phyloP scores from a whole-genome alignment of 2,113 vertebrate genomes.

The Gopherus flavomarginatus region DNA sequence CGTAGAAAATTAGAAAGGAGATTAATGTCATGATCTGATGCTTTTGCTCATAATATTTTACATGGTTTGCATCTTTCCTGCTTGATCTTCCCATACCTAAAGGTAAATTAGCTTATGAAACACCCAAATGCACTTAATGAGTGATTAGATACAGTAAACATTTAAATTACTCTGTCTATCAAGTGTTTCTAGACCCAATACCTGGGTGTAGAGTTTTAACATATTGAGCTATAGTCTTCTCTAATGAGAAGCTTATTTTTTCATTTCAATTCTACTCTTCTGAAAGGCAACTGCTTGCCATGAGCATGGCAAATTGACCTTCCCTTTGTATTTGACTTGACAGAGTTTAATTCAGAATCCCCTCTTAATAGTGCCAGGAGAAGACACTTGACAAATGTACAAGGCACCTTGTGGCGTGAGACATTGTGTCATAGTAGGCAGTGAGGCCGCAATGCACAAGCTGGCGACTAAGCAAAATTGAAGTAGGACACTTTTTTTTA shows the following conservation, averaged over 20 bases:
- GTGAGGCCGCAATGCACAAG: fast-evolving
- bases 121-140: slow-evolving; percentile 20
- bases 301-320: slow-evolving; percentile 12
- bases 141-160: slow-evolving; percentile 51
- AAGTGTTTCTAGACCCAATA: slow-evolving; percentile 33
- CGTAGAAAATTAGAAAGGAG: slow-evolving; percentile 61
- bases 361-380: neutral
- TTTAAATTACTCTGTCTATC: slow-evolving; percentile 43
- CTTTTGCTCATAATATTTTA: slow-evolving; percentile 35
- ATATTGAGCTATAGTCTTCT: slow-evolving; percentile 1
- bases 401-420: neutral
- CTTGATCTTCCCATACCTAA: slow-evolving; percentile 33
- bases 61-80: slow-evolving; percentile 13
- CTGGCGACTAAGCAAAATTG: fast-evolving
- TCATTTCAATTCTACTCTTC: neutral
- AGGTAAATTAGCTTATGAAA: slow-evolving; percentile 49
- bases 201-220: neutral
- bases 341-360: neutral
- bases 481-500: neutral
- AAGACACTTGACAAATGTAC: neutral
- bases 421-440: neutral
- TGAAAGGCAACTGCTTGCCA: neutral
- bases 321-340: neutral
- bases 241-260: neutral
- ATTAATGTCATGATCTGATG: slow-evolving; percentile 65